These are phyloP conservation scores for Pterostichus niger DNA, from an alignment of 2,888 invertebrate species.

Conservation along the genomic window DNA sequence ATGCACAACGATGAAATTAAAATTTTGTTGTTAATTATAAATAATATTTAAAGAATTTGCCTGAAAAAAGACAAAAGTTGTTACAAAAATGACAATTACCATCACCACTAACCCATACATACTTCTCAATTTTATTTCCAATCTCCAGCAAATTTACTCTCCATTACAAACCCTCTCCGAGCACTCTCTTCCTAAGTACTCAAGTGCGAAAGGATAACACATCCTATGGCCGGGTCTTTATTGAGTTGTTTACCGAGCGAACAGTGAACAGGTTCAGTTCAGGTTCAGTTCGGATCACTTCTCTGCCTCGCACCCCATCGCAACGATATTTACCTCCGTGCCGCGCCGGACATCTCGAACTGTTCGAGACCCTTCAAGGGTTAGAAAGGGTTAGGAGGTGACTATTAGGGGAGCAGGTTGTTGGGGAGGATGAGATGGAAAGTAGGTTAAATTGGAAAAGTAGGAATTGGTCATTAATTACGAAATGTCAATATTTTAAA, in stretches of 20 bases:
- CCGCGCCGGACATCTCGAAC: background rate
- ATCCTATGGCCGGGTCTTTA: constrained; percentile 6
- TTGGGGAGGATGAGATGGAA: too few species aligned
- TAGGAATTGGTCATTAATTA: too few species aligned
- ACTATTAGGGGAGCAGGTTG: too few species aligned
- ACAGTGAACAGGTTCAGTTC: background rate
- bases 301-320: background rate
- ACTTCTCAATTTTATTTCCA: background rate
- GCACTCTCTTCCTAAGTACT: constrained; percentile 6
- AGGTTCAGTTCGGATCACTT: too few species aligned
- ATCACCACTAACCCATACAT: too few species aligned
- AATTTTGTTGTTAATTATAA: too few species aligned
- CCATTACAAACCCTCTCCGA: background rate
- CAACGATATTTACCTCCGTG: background rate
- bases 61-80: too few species aligned
- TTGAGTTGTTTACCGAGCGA: constrained; percentile 46
- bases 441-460: background rate
- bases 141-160: constrained; percentile 11
- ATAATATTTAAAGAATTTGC: too few species aligned
- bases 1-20: too few species aligned
- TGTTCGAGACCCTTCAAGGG: background rate
- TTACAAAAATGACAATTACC: too few species aligned
- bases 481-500: too few species aligned
- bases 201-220: constrained; percentile 42
- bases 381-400: too few species aligned